A percentile compares a stretch with the other conserved stretches of the same genome.
phyloP scores from a whole-genome alignment of 2,888 invertebrate species.

The Apeira syringaria region DNA sequence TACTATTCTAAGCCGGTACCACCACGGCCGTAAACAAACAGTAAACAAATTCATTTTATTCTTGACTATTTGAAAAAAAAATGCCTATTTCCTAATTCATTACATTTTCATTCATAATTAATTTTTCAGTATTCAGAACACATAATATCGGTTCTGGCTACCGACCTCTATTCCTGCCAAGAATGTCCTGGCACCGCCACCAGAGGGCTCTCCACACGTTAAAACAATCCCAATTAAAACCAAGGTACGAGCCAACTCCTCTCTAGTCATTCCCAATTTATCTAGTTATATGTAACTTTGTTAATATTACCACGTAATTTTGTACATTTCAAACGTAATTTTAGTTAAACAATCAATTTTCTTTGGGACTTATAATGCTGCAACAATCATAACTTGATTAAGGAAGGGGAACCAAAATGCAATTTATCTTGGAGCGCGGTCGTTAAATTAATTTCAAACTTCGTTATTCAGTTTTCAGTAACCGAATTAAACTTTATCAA shows the following conservation, averaged over 20 bases:
- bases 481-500: slow-evolving; percentile 12
- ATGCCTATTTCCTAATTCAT: too few relatives aligned
- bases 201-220: slow-evolving; percentile 38
- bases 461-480: slow-evolving; percentile 12
- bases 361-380: slow-evolving; percentile 27
- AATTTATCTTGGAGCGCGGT: slow-evolving; percentile 28
- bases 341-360: slow-evolving; percentile 36
- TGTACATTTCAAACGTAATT: slow-evolving; percentile 27
- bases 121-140: slow-evolving; percentile 61
- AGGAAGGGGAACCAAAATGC: slow-evolving; percentile 35
- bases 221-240: slow-evolving; percentile 64
- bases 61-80: too few relatives aligned
- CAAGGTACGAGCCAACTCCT: slow-evolving; percentile 41
- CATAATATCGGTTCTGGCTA: slow-evolving; percentile 43
- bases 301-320: slow-evolving; percentile 16
- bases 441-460: slow-evolving; percentile 28
- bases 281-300: slow-evolving; percentile 10
- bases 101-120: slow-evolving; percentile 52
- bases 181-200: slow-evolving; percentile 41
- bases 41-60: too few relatives aligned
- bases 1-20: too few relatives aligned
- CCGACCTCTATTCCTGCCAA: slow-evolving; percentile 55
- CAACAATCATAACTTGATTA: slow-evolving; percentile 33
- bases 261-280: slow-evolving; percentile 21
- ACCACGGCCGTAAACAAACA: too few relatives aligned